Conservation (phyloP, 1,140 invertebrate species). For the Cylas formicarius region DNA sequence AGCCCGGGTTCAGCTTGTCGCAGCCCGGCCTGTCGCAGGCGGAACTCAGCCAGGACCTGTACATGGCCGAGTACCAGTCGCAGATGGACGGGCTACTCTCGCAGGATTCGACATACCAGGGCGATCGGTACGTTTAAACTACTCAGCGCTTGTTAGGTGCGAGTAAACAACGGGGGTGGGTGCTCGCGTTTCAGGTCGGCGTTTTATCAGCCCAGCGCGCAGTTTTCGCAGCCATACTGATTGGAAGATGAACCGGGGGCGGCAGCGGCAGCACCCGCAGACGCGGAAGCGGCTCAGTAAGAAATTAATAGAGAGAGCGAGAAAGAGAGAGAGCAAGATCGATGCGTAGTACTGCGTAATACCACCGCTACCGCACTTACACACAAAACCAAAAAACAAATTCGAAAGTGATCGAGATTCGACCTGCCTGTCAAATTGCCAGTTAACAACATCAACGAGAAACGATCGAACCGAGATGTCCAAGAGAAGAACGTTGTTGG, state of each 20-base stretch:
- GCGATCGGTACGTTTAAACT: slow-evolving; percentile 44
- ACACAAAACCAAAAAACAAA: no score
- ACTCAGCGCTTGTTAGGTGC: not conserved
- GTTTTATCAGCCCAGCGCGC: slow-evolving; percentile 57
- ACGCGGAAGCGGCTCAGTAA: slow-evolving; percentile 41
- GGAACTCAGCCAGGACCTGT: slow-evolving; percentile 81
- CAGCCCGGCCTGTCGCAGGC: slow-evolving; percentile 67
- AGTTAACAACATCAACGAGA: no score
- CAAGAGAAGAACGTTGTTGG: no score
- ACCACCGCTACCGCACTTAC: no score
- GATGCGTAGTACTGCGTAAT: no score
- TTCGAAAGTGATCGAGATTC: no score
- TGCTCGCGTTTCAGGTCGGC: slow-evolving; percentile 51
- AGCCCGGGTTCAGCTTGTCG: slow-evolving; percentile 57
- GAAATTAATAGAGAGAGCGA: no score
- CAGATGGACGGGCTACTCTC: slow-evolving; percentile 91
- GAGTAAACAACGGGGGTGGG: slow-evolving; percentile 25
- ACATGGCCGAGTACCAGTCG: slow-evolving; percentile 83
- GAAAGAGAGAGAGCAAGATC: no score
- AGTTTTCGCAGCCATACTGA: slow-evolving; percentile 50
- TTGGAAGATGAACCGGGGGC: slow-evolving; percentile 23
- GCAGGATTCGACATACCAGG: slow-evolving; percentile 88
- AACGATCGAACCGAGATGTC: no score
- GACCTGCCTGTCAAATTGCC: no score
- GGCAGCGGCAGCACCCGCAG: slow-evolving; percentile 15